A percentile compares a stretch with the other conserved stretches of the same genome.
These are phyloP conservation scores for Sinelater perroti DNA, from an alignment of 2,888 invertebrate species.

Conservation along the genomic window DNA sequence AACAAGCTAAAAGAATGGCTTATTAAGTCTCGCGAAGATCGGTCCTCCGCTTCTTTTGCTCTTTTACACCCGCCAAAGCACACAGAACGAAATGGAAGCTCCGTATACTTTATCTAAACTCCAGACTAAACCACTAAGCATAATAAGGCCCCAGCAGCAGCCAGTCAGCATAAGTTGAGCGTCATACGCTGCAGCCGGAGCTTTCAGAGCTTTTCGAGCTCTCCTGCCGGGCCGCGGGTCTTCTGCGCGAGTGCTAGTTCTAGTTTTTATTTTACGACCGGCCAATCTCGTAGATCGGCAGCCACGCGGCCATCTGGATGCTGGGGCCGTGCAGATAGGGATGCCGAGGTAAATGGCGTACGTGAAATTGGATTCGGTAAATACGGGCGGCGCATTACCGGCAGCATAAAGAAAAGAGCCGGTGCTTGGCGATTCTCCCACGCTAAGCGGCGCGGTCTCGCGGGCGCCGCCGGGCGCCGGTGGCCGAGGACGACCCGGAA, in stretches of 20 bases:
- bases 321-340: constrained; percentile 39
- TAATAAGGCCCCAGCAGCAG: constrained; percentile 23
- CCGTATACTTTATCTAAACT: constrained; percentile 29
- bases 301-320: constrained; percentile 40
- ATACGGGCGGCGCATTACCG: constrained; percentile 41
- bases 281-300: constrained; percentile 41
- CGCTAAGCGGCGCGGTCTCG: constrained; percentile 32
- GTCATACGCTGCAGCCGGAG: constrained; percentile 23
- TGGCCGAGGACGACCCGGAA: no score
- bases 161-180: constrained; percentile 33
- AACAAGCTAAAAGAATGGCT: no score
- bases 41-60: constrained; percentile 13
- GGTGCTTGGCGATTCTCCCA: constrained; percentile 29
- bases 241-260: constrained; percentile 33
- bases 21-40: no score
- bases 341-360: constrained; percentile 41
- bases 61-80: constrained; percentile 1
- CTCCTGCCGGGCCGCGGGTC: constrained; percentile 15
- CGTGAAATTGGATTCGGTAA: constrained; percentile 43
- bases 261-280: constrained; percentile 40
- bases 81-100: constrained; percentile 19
- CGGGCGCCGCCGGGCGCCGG: no score
- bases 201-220: constrained; percentile 18
- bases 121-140: constrained; percentile 30
- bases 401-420: constrained; percentile 38